Conservation (phyloP, 2,888 invertebrate species). For the Ophion ellenae region DNA sequence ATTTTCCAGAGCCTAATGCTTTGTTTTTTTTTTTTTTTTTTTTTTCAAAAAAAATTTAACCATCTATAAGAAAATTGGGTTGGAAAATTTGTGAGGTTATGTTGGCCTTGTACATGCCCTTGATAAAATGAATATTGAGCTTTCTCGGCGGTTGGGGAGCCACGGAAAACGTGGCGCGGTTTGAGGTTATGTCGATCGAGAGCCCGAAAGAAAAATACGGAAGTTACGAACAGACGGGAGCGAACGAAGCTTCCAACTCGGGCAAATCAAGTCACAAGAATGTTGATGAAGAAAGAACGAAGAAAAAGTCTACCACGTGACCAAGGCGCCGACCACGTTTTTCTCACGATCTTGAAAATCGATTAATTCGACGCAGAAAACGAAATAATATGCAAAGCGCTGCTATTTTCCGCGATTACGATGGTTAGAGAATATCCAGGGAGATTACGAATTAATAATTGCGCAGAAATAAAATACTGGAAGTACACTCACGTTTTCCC, state of each 20-base stretch:
- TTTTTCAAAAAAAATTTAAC: too few species aligned
- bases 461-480: not conserved
- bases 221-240: not conserved
- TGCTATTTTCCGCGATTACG: not conserved
- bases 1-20: too few species aligned
- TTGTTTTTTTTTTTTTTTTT: too few species aligned
- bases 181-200: not conserved
- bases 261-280: not conserved
- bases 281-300: slow-evolving; percentile 1
- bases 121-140: not conserved
- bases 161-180: not conserved
- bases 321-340: not conserved
- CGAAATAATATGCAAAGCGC: not conserved
- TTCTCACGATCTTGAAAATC: not conserved
- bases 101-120: too few species aligned
- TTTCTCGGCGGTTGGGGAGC: not conserved
- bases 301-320: slow-evolving; percentile 7
- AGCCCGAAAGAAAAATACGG: not conserved
- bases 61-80: too few species aligned
- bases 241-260: not conserved
- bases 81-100: too few species aligned
- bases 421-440: not conserved
- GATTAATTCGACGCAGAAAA: not conserved
- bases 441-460: not conserved
- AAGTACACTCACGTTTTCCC: slow-evolving; percentile 68